These are phyloP conservation scores for Arvicanthis niloticus DNA, from an alignment of 2,113 vertebrate species.

Conservation along the genomic window DNA sequence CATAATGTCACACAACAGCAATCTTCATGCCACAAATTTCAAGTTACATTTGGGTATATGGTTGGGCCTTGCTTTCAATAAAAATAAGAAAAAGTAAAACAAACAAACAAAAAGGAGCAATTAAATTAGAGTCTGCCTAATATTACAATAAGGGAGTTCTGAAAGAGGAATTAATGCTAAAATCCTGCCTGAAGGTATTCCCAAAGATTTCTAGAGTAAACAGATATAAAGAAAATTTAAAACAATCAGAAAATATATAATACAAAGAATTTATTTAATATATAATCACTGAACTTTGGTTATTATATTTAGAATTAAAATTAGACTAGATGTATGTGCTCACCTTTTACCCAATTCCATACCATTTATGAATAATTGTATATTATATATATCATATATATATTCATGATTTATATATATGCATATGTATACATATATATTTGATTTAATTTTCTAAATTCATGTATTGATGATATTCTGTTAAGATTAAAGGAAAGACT, in stretches of 20 bases:
- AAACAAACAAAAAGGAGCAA: not conserved
- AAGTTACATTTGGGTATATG: not conserved
- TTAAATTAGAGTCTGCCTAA: not conserved
- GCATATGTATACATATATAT: not conserved
- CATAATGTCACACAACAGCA: not conserved
- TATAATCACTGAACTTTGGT: not conserved
- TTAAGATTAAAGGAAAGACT: not conserved
- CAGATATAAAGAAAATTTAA: not conserved
- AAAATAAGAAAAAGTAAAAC: not conserved
- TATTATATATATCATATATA: not conserved
- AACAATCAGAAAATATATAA: not conserved
- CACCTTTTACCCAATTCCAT: not conserved
- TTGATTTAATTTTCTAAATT: not conserved
- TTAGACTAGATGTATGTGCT: not conserved
- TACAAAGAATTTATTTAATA: not conserved
- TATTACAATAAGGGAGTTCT: not conserved
- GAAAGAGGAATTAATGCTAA: not conserved
- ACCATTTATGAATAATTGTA: not conserved
- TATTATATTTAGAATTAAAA: conserved; percentile 18
- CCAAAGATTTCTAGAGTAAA: not conserved
- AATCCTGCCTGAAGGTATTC: not conserved
- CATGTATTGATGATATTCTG: not conserved
- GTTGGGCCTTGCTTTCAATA: not conserved
- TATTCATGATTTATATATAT: not conserved
- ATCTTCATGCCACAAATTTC: not conserved